Percentiles rank a stretch among this genome's conserved stretches.
phyloP scores from a whole-genome alignment of 2,888 invertebrate species.

The Danaus chrysippus region DNA sequence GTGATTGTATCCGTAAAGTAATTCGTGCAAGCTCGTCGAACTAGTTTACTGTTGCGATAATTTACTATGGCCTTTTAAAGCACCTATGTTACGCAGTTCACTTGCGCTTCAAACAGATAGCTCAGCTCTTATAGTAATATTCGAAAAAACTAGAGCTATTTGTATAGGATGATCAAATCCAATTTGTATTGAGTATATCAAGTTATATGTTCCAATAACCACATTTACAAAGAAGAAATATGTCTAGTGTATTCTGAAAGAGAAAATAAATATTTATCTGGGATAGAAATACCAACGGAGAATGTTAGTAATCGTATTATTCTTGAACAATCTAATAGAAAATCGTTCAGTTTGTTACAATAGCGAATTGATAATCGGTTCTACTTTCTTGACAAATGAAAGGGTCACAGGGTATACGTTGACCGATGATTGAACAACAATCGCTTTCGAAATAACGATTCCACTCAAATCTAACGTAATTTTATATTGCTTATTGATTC shows the following conservation, averaged over 20 bases:
- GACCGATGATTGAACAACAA: slow-evolving; percentile 47
- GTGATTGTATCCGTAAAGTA: slow-evolving; percentile 23
- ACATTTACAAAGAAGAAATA: background rate
- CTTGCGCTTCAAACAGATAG: slow-evolving; percentile 2
- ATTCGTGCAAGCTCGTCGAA: slow-evolving; percentile 29
- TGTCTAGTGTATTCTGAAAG: background rate
- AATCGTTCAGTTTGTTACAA: slow-evolving; percentile 25
- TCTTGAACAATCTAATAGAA: slow-evolving; percentile 27
- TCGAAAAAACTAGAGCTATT: no score
- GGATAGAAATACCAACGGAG: slow-evolving; percentile 15
- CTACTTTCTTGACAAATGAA: slow-evolving; percentile 56
- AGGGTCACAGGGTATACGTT: slow-evolving; percentile 45
- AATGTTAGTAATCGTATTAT: slow-evolving; percentile 20
- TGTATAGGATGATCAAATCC: background rate
- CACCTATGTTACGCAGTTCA: slow-evolving; percentile 27
- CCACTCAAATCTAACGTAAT: slow-evolving; percentile 49
- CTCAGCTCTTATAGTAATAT: no score
- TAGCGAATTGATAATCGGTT: slow-evolving; percentile 14
- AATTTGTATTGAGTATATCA: background rate
- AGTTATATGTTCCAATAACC: background rate
- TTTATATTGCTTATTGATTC: slow-evolving; percentile 47
- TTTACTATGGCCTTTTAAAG: slow-evolving; percentile 26
- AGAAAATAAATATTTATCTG: slow-evolving; percentile 8
- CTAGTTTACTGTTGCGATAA: slow-evolving; percentile 23
- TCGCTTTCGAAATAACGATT: slow-evolving; percentile 39